Evolutionary conservation across 2,888 invertebrate genomes (phyloP).

Genomic region (Eupsilia transversa): DNA sequence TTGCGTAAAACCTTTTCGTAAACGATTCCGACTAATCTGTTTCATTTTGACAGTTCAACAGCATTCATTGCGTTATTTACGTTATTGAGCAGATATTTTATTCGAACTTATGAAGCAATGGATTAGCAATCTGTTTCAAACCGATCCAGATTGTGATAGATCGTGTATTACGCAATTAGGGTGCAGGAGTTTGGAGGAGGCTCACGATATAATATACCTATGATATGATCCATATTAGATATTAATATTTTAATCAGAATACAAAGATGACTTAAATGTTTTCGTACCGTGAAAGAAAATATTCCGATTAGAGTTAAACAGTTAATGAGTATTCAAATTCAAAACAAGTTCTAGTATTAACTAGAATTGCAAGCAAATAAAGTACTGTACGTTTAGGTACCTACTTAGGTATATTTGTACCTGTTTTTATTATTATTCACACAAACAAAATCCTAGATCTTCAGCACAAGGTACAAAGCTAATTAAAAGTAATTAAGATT

Average conservation of each 20-base stretch:
- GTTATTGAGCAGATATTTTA: too few species aligned
- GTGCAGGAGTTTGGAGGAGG: not conserved
- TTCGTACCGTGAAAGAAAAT: not conserved
- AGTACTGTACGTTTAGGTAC: not conserved
- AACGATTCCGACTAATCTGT: too few species aligned
- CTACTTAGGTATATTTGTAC: too few species aligned
- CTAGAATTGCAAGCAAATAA: not conserved
- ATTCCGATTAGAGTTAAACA: not conserved
- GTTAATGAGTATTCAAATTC: not conserved
- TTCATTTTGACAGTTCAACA: too few species aligned
- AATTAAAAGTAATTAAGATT: slow-evolving; percentile 60
- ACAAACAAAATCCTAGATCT: slow-evolving; percentile 12
- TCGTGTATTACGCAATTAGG: too few species aligned
- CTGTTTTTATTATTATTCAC: not conserved
- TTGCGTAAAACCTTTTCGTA: too few species aligned
- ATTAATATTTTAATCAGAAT: not conserved
- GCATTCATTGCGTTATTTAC: too few species aligned
- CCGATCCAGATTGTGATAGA: too few species aligned
- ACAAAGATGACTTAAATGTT: too few species aligned
- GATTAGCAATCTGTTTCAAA: too few species aligned
- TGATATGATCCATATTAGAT: not conserved
- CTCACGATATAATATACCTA: not conserved
- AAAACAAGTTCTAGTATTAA: slow-evolving; percentile 8
- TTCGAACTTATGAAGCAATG: too few species aligned
- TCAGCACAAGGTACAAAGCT: slow-evolving; percentile 26